phyloP scores from a whole-genome alignment of 2,888 invertebrate genomes.

The Apantesis nais region DNA sequence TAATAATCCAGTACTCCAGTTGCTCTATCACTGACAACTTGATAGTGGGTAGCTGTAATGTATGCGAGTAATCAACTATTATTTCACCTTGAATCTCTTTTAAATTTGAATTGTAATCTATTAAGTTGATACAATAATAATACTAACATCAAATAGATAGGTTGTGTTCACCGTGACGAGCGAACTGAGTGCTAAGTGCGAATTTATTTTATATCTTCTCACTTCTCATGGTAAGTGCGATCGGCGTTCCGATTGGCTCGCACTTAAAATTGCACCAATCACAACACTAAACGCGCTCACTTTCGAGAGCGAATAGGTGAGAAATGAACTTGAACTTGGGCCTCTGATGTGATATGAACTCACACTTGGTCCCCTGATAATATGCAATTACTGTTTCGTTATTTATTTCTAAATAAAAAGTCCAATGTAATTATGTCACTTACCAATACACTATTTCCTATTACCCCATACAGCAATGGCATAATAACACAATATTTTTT shows the following conservation, averaged over 20 bases:
- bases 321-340: no score
- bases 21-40: constrained; percentile 16
- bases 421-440: not conserved
- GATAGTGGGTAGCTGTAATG: constrained; percentile 31
- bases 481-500: constrained; percentile 8
- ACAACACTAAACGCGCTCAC: no score
- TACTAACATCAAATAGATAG: not conserved
- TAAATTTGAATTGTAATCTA: constrained; percentile 42
- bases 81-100: constrained; percentile 68
- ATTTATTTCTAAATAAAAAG: not conserved
- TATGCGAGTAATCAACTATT: constrained; percentile 57
- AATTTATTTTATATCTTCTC: no score
- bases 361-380: no score
- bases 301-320: no score
- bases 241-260: no score
- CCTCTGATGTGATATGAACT: no score
- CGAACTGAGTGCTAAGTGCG: no score
- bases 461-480: constrained; percentile 14
- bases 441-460: constrained; percentile 7
- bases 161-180: no score
- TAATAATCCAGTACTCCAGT: constrained; percentile 11
- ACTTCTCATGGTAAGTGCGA: no score
- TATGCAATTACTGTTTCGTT: no score
- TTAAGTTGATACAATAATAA: constrained; percentile 39
- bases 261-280: no score